These are phyloP conservation scores for Limnephilus auricula DNA, from an alignment of 2,888 invertebrate genomes.

Conservation along the genomic window DNA sequence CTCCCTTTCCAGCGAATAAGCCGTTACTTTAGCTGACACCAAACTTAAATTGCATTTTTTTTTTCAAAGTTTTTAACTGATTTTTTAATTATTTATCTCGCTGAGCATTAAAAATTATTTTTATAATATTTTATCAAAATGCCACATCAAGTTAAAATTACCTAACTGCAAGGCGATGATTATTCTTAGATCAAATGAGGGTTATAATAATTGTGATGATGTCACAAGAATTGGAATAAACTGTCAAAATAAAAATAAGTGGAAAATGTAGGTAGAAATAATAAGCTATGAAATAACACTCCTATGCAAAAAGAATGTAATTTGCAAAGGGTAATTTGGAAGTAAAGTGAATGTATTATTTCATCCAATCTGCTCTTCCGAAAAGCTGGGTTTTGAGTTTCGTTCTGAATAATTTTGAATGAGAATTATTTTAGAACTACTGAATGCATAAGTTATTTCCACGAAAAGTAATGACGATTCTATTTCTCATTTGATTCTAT, in stretches of 20 bases:
- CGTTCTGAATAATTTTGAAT: neutral
- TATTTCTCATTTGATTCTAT: neutral
- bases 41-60: constrained; percentile 45
- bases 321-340: too few species aligned
- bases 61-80: neutral
- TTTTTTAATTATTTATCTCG: neutral
- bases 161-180: neutral
- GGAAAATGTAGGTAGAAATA: neutral
- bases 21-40: neutral
- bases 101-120: neutral
- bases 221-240: neutral
- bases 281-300: too few species aligned
- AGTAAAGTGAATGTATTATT: too few species aligned
- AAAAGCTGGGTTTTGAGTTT: neutral
- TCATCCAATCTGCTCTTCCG: too few species aligned
- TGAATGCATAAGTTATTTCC: neutral
- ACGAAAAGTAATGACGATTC: neutral
- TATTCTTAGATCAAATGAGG: too few species aligned
- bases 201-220: neutral
- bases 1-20: neutral
- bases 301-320: neutral
- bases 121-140: neutral
- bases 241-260: neutral
- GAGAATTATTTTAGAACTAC: neutral
- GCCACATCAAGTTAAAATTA: neutral